These are phyloP conservation scores for Yponomeuta malinellus DNA, from an alignment of 2,888 invertebrate genomes.

Conservation along the genomic window DNA sequence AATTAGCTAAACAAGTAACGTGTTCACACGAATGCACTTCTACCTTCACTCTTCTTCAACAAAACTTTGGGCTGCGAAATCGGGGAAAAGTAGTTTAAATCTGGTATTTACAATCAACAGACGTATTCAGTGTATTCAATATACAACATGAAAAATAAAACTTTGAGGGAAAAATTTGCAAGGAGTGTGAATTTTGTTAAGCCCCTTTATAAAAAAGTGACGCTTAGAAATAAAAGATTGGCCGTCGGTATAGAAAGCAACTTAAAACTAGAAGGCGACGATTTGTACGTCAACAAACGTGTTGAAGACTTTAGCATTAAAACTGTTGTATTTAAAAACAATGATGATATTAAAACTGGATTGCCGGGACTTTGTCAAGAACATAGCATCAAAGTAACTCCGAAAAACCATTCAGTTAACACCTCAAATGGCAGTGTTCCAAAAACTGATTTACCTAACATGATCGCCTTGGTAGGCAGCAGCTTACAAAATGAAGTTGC, in stretches of 20 bases:
- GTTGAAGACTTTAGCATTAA: slow-evolving; percentile 23
- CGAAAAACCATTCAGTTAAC: neutral
- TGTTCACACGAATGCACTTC: slow-evolving; percentile 24
- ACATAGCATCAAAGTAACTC: neutral
- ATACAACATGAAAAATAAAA: slow-evolving; percentile 31
- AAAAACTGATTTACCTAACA: slow-evolving; percentile 21
- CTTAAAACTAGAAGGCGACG: slow-evolving; percentile 52
- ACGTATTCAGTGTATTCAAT: slow-evolving; percentile 13
- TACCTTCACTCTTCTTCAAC: slow-evolving; percentile 27
- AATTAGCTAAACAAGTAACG: neutral
- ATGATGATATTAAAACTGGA: neutral
- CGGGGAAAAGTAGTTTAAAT: neutral
- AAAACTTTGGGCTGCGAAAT: slow-evolving; percentile 22
- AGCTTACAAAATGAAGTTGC: neutral
- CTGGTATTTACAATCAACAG: slow-evolving; percentile 13
- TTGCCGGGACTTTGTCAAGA: slow-evolving; percentile 6
- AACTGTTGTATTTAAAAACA: slow-evolving; percentile 20
- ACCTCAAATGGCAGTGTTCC: slow-evolving; percentile 27
- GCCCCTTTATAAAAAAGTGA: slow-evolving; percentile 54
- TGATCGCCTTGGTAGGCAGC: slow-evolving; percentile 13
- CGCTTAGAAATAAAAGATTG: slow-evolving; percentile 26
- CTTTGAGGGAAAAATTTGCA: slow-evolving; percentile 43
- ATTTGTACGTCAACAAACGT: slow-evolving; percentile 35
- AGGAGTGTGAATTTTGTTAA: slow-evolving; percentile 46
- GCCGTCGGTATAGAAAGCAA: slow-evolving; percentile 38